Percentiles rank a stretch among this genome's conserved stretches.
These are phyloP conservation scores for Bombycilla garrulus DNA, from an alignment of 2,113 vertebrate species.

Conservation along the genomic window DNA sequence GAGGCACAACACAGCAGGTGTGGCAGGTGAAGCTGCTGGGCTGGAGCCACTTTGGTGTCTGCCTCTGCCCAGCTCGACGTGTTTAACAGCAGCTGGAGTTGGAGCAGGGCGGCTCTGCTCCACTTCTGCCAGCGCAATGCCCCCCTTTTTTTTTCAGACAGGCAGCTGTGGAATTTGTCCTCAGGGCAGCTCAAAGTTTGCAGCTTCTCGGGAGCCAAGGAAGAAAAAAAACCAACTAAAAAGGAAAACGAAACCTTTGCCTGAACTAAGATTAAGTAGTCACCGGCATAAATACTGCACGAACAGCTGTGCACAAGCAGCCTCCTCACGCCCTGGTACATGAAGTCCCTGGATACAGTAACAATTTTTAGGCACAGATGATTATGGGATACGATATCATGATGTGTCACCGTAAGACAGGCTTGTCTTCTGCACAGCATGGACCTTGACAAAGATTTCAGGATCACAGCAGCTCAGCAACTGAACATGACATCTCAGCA, in stretches of 20 bases:
- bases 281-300: background rate
- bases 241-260: background rate
- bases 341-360: background rate
- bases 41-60: accelerated
- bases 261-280: background rate
- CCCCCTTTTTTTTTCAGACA: background rate
- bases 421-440: background rate
- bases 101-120: accelerated
- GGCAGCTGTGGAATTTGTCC: background rate
- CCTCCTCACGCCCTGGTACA: background rate
- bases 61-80: accelerated
- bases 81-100: too few species aligned
- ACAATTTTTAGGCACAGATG: background rate
- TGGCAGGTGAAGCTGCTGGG: background rate
- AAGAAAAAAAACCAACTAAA: background rate
- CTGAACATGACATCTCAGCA: background rate
- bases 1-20: accelerated
- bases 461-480: background rate
- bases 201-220: accelerated
- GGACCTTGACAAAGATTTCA: background rate
- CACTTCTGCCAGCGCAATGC: accelerated
- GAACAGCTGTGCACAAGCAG: background rate
- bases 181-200: background rate
- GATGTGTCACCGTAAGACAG: background rate
- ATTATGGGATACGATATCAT: background rate